Evolutionary conservation across 2,113 vertebrate genomes (phyloP).

Genomic region (Rhagologus leucostigma): DNA sequence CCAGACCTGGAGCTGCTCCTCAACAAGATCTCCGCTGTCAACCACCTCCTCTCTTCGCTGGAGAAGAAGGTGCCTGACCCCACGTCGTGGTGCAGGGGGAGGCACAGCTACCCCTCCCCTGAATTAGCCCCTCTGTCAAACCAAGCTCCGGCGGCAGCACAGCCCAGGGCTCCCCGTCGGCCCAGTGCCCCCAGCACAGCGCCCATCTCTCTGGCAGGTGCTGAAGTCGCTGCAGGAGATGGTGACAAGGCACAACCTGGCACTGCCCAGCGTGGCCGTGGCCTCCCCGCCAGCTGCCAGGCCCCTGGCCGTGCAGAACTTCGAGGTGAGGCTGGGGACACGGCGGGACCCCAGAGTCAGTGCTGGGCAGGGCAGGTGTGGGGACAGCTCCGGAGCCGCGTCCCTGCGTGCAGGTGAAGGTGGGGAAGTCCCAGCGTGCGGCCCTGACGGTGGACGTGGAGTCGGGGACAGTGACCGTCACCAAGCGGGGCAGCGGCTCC

Average conservation of each 20-base stretch:
- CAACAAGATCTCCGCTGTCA: constrained; percentile 78
- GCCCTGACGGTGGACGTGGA: constrained; percentile 78
- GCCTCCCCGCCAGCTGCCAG: neutral
- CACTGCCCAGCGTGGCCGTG: constrained; percentile 55
- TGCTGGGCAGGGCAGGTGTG: neutral
- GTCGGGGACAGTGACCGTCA: constrained; percentile 73
- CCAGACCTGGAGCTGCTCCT: constrained; percentile 80
- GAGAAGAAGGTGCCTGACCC: constrained; percentile 78
- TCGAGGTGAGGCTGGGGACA: constrained; percentile 70
- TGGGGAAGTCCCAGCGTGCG: constrained; percentile 74
- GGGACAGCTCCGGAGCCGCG: fast-evolving
- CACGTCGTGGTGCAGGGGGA: fast-evolving
- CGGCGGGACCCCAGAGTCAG: fast-evolving
- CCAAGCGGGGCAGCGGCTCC: constrained; percentile 65
- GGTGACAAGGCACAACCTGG: constrained; percentile 78
- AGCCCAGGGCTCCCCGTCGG: neutral
- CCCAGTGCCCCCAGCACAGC: neutral
- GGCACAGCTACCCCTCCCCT: neutral
- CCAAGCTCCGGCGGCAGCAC: fast-evolving
- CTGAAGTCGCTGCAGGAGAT: constrained; percentile 81
- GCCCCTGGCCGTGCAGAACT: constrained; percentile 73
- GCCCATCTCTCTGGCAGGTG: constrained; percentile 55
- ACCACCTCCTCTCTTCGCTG: constrained; percentile 79
- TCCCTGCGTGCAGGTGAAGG: constrained; percentile 73
- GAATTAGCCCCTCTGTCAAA: neutral